Conservation (phyloP, 2,113 vertebrate genomes). For the Neotoma lepida region DNA sequence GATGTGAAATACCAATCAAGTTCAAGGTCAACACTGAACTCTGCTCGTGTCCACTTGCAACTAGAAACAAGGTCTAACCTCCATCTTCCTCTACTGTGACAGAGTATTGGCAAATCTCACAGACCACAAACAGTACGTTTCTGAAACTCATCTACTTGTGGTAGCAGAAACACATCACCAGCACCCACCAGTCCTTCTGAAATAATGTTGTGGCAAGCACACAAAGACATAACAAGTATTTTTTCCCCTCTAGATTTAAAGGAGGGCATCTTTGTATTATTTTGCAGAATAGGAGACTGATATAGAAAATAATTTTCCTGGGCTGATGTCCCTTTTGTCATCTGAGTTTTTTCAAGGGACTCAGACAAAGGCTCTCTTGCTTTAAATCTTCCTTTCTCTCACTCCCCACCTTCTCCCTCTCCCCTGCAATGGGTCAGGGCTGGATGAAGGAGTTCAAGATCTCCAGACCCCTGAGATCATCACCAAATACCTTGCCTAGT, state of each 20-base stretch:
- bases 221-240: constrained; percentile 17
- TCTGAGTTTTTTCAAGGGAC: constrained; percentile 9
- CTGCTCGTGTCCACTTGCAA: neutral
- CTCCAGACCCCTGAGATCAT: neutral
- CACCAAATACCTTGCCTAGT: neutral
- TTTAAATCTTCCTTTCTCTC: neutral
- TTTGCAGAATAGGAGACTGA: neutral
- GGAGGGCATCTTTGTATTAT: neutral
- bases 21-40: neutral
- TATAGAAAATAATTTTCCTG: neutral
- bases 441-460: neutral
- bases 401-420: neutral
- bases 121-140: constrained; percentile 13
- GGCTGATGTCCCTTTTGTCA: neutral
- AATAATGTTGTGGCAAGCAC: constrained; percentile 14
- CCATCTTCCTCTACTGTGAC: neutral
- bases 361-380: neutral
- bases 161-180: neutral
- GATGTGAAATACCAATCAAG: constrained; percentile 24
- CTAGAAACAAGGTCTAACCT: neutral
- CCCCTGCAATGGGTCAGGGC: neutral
- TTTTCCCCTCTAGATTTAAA: constrained; percentile 22
- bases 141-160: constrained; percentile 33
- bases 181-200: neutral
- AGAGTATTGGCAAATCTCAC: constrained; percentile 22